These are phyloP conservation scores for Dysidea cf. avara DNA, from an alignment of 37 sponge, comb jelly and placozoan species.

Conservation along the genomic window DNA sequence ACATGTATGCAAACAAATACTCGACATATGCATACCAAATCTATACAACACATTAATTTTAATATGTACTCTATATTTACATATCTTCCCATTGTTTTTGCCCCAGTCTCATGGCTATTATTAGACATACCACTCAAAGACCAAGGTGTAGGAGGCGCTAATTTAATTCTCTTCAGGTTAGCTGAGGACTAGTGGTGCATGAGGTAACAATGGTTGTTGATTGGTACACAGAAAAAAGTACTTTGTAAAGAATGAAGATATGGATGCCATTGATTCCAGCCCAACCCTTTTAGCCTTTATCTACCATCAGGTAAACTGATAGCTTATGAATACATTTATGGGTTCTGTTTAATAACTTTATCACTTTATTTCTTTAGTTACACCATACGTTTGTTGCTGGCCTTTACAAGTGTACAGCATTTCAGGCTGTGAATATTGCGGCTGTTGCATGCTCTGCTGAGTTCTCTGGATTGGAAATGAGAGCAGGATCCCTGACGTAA, in stretches of 20 bases:
- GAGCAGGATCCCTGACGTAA: conserved; percentile 20
- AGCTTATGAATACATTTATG: neutral
- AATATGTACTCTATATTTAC: neutral
- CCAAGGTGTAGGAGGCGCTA: conserved; percentile 24
- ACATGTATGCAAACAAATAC: conserved; percentile 29
- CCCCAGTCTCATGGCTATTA: conserved; percentile 45
- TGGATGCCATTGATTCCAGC: neutral
- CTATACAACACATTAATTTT: neutral
- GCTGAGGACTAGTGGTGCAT: neutral
- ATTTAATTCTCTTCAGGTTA: conserved; percentile 11
- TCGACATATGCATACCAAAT: conserved; percentile 14
- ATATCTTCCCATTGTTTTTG: too few relatives aligned
- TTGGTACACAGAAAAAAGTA: conserved; percentile 35
- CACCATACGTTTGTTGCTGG: conserved; percentile 36
- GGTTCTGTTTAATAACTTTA: neutral
- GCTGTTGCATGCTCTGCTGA: conserved; percentile 28
- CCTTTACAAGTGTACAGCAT: conserved; percentile 33
- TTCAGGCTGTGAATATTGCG: conserved; percentile 31
- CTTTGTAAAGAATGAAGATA: conserved; percentile 38
- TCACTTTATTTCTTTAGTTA: conserved; percentile 4
- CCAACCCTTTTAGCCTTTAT: conserved; percentile 15
- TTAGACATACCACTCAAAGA: neutral
- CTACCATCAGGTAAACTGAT: conserved; percentile 41
- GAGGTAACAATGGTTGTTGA: neutral
- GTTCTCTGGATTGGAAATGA: conserved; percentile 19